Evolutionary conservation across 2,113 vertebrate species (phyloP), one percentile per base, ranked within the genome.

Genomic region (Carollia perspicillata): DNA sequence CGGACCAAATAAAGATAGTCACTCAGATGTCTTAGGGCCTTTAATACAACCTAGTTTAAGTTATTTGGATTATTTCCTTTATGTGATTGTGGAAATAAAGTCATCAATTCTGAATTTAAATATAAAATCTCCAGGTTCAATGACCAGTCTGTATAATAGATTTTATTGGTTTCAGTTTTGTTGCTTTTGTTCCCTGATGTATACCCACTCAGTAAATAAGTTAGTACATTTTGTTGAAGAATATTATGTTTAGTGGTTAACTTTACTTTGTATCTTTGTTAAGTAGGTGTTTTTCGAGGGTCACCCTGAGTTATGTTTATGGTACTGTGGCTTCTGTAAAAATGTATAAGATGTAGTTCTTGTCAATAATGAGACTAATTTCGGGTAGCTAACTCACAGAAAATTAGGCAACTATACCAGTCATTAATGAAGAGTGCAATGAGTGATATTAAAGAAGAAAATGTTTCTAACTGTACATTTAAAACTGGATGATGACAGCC

Each of bases 1-100:
- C 30, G 77, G 68, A 83, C 33, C 95, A 80, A 93, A 91, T 92
- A 47, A 89, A 78, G 42, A 35, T 79, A 66, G 44, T 51, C 44
- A 80, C 22, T 80, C 40, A 63, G 9, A 35, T 87, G 49, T 72
- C 33, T 68, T 79, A 33, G 33, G 47, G n/a, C 42, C 14, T 60
- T 71, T 95, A 85, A 83, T 85, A 77, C 6, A 81, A 89, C 49
- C n/a, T 68, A 47, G n/a, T 95, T 90, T 95, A 89, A 79, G 28
- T 84, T 87, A 55, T 65, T 23, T 78, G 53, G 44, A 65, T 95
- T 84, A 94, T 92, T 94, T 94, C 35, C 18, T 90, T 90, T 93
- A 58, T 17, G 8, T 75, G 49, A 40, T 37, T 92, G 84, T 97
- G n/a, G 22, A 7, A 92, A 65, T 93, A 90, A 93, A 89, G 10